These are phyloP conservation scores for Phalacrocorax brasilianus DNA, from an alignment of 2,113 vertebrate species.

Conservation along the genomic window DNA sequence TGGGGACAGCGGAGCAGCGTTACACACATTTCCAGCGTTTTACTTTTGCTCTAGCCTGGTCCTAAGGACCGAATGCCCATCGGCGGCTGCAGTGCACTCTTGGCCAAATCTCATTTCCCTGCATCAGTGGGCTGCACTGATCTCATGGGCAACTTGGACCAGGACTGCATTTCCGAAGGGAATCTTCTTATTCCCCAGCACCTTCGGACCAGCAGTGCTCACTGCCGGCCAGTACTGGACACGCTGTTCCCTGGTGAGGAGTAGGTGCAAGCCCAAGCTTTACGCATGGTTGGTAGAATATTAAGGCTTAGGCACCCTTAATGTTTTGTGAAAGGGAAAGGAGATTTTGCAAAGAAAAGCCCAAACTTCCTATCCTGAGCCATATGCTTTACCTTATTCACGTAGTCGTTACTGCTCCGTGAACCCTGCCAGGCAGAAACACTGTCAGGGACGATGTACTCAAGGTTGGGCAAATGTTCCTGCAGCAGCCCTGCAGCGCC, in stretches of 20 bases:
- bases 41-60: neutral
- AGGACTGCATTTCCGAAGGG: neutral
- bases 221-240: neutral
- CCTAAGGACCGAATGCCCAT: rapidly evolving
- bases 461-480: neutral
- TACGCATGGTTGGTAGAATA: neutral
- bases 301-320: neutral
- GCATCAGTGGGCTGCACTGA: neutral
- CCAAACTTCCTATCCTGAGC: slow-evolving; percentile 12
- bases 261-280: neutral
- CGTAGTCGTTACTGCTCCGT: neutral
- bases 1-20: neutral
- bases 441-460: neutral
- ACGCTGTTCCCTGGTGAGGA: neutral
- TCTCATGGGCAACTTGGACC: neutral
- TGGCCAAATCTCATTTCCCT: neutral
- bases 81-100: neutral
- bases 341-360: slow-evolving; percentile 22
- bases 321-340: neutral
- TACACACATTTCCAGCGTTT: neutral
- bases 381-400: slow-evolving; percentile 30
- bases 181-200: neutral
- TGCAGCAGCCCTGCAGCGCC: neutral
- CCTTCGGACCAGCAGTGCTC: neutral
- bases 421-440: neutral